These are phyloP conservation scores for Pachyseris speciosa DNA, from an alignment of 64 coral and sea anemone species.

Conservation along the genomic window DNA sequence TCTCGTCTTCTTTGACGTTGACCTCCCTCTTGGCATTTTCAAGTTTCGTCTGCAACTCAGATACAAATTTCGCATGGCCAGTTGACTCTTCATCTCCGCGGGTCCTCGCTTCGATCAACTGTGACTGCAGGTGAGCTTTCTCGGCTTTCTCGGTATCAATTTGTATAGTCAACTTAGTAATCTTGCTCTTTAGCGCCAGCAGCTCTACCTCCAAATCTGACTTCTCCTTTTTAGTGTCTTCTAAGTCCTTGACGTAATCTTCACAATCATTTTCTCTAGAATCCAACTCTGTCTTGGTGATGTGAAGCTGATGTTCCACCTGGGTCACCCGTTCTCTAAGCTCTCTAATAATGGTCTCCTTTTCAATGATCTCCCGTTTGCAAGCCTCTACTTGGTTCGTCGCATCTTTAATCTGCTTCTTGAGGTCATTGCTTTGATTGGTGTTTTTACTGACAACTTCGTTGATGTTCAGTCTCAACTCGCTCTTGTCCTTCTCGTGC, in stretches of 20 bases:
- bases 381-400: conserved; percentile 70
- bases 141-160: conserved; percentile 69
- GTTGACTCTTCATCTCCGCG: conserved; percentile 70
- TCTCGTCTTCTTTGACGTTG: conserved; percentile 79
- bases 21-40: conserved; percentile 79
- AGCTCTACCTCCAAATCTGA: conserved; percentile 85
- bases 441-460: conserved; percentile 72
- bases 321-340: conserved; percentile 49
- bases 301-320: conserved; percentile 63
- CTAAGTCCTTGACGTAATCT: conserved; percentile 55
- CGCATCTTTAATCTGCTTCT: conserved; percentile 74
- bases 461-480: conserved; percentile 73
- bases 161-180: conserved; percentile 68
- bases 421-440: conserved; percentile 61
- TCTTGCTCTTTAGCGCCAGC: conserved; percentile 62
- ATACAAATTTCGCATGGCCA: conserved; percentile 70
- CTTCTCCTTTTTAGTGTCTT: conserved; percentile 66
- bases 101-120: conserved; percentile 70
- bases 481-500: conserved; percentile 78
- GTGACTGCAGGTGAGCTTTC: conserved; percentile 60
- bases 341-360: conserved; percentile 79
- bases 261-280: conserved; percentile 81
- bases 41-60: conserved; percentile 79
- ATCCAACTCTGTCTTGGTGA: conserved; percentile 63
- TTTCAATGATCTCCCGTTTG: conserved; percentile 75